phyloP scores from a whole-genome alignment of 2,888 invertebrate species.

The Dasypolia templi region DNA sequence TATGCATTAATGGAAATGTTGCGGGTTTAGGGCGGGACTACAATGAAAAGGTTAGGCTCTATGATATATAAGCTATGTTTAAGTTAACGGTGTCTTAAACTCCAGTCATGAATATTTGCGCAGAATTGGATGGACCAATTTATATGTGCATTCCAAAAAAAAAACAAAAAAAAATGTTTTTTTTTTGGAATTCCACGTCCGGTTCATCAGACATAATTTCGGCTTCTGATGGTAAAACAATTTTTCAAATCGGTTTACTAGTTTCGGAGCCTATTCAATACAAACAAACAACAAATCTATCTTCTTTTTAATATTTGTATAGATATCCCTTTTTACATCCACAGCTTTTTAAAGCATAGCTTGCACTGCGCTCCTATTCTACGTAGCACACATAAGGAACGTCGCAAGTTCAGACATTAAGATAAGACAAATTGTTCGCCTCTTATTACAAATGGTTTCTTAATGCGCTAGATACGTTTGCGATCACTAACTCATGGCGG shows the following conservation, averaged over 20 bases:
- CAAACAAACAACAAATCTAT: no score
- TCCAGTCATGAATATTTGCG: conserved; percentile 30
- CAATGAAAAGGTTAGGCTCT: conserved; percentile 40
- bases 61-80: conserved; percentile 46
- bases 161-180: no score
- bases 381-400: conserved; percentile 66
- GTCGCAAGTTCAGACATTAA: conserved; percentile 82
- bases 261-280: no score
- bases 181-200: no score
- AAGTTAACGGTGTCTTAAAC: neutral
- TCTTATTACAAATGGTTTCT: conserved; percentile 84
- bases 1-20: conserved; percentile 73
- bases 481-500: conserved; percentile 34
- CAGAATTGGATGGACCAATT: conserved; percentile 3
- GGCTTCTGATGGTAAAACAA: no score
- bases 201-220: no score
- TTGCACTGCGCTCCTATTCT: neutral
- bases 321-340: no score
- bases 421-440: conserved; percentile 83
- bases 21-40: conserved; percentile 29
- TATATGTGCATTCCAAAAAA: no score
- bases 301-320: no score
- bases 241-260: no score
- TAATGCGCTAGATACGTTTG: conserved; percentile 80
- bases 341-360: conserved; percentile 13